Evolutionary conservation across 2,113 vertebrate species (phyloP).

Genomic region (Varanus salvator): DNA sequence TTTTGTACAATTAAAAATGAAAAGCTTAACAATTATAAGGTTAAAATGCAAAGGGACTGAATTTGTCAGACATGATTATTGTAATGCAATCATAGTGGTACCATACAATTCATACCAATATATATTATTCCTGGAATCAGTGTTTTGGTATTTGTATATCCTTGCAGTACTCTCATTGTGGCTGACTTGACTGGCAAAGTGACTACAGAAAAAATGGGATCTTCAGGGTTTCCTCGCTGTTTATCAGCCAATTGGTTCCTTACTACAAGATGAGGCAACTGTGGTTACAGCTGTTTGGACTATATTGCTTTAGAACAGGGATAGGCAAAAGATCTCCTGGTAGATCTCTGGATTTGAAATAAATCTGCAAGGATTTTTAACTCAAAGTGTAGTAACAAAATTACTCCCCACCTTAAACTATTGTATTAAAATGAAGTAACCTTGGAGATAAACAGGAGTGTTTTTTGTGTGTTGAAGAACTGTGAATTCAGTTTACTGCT

Average conservation of each 20-base stretch:
- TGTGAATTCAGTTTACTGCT: too few species aligned
- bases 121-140: not conserved
- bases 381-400: not conserved
- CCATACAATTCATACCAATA: not conserved
- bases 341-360: not conserved
- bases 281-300: not conserved
- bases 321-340: not conserved
- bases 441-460: too few species aligned
- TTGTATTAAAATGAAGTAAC: too few species aligned
- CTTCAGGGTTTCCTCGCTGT: not conserved
- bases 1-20: not conserved
- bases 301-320: not conserved
- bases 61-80: not conserved
- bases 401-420: not conserved
- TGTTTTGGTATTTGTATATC: not conserved
- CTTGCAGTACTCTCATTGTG: not conserved
- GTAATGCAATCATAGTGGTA: not conserved
- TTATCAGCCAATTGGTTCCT: not conserved
- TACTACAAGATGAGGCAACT: not conserved
- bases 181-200: slow-evolving; percentile 4
- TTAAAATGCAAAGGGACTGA: not conserved
- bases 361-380: not conserved
- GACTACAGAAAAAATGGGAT: not conserved
- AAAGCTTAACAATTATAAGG: too few species aligned
- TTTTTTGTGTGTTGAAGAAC: too few species aligned